Conservation (phyloP, 1,140 invertebrate genomes). For the Saccostrea echinata region DNA sequence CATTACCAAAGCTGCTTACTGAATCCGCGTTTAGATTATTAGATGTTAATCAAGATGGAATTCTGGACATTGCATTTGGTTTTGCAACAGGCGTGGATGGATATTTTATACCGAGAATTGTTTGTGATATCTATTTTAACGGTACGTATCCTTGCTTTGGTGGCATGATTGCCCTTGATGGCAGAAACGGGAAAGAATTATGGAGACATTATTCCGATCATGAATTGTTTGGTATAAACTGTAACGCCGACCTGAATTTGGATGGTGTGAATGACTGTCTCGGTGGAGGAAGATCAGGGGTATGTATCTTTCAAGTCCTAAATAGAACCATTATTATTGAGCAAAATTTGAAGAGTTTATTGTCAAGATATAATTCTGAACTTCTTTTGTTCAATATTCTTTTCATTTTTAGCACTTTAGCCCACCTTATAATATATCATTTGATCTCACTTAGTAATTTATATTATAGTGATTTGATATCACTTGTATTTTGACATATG, state of each 20-base stretch:
- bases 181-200: constrained; percentile 85
- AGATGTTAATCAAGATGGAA: constrained; percentile 88
- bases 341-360: too few relatives aligned
- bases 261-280: constrained; percentile 89
- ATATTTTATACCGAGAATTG: constrained; percentile 79
- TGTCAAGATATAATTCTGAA: too few relatives aligned
- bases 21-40: constrained; percentile 87
- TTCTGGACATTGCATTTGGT: constrained; percentile 89
- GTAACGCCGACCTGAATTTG: constrained; percentile 86
- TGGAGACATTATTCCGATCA: constrained; percentile 87
- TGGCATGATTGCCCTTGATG: constrained; percentile 89
- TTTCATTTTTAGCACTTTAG: too few relatives aligned
- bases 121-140: constrained; percentile 86
- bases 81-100: constrained; percentile 88
- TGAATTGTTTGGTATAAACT: constrained; percentile 88
- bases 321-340: too few relatives aligned
- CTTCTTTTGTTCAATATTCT: too few relatives aligned
- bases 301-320: constrained; percentile 76
- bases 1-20: constrained; percentile 87
- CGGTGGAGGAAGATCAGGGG: constrained; percentile 86
- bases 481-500: too few relatives aligned
- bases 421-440: too few relatives aligned
- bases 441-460: too few relatives aligned
- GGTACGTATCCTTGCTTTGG: constrained; percentile 86
- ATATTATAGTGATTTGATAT: too few relatives aligned